Evolutionary conservation across 2,888 invertebrate genomes (phyloP).

Genomic region (Cartodere bifasciata): DNA sequence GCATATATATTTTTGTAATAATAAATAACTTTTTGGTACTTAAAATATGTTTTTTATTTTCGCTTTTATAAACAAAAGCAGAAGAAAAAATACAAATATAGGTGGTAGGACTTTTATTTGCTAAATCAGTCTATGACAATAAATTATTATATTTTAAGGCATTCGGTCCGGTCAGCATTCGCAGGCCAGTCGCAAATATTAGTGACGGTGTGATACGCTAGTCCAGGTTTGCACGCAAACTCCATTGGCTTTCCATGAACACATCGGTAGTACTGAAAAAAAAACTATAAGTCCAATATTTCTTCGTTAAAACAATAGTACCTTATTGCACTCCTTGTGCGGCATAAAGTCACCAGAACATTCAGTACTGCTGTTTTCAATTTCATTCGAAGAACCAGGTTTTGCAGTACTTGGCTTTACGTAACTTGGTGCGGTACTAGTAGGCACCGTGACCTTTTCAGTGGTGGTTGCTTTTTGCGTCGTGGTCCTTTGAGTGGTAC

Average conservation of each 20-base stretch:
- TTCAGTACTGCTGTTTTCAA: slow-evolving; percentile 33
- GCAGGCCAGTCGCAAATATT: slow-evolving; percentile 74
- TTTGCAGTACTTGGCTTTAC: slow-evolving; percentile 18
- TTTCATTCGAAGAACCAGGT: slow-evolving; percentile 10
- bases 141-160: slow-evolving; percentile 29
- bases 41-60: too few relatives aligned
- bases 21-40: too few relatives aligned
- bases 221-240: slow-evolving; percentile 61
- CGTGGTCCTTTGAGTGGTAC: slow-evolving; percentile 8
- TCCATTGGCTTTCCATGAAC: slow-evolving; percentile 62
- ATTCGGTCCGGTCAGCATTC: slow-evolving; percentile 52
- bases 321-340: slow-evolving; percentile 45
- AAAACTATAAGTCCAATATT: slow-evolving; percentile 11
- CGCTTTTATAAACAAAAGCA: too few relatives aligned
- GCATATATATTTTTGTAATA: too few relatives aligned
- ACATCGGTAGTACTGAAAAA: slow-evolving; percentile 71
- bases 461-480: slow-evolving; percentile 7
- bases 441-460: slow-evolving; percentile 11
- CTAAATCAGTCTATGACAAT: too few relatives aligned
- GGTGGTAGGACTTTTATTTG: neutral
- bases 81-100: too few relatives aligned
- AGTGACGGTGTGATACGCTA: slow-evolving; percentile 57
- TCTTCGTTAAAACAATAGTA: slow-evolving; percentile 21
- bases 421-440: slow-evolving; percentile 13
- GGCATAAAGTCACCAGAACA: slow-evolving; percentile 46